phyloP scores from a whole-genome alignment of 2,113 vertebrate genomes.

The Platysternon megacephalum region DNA sequence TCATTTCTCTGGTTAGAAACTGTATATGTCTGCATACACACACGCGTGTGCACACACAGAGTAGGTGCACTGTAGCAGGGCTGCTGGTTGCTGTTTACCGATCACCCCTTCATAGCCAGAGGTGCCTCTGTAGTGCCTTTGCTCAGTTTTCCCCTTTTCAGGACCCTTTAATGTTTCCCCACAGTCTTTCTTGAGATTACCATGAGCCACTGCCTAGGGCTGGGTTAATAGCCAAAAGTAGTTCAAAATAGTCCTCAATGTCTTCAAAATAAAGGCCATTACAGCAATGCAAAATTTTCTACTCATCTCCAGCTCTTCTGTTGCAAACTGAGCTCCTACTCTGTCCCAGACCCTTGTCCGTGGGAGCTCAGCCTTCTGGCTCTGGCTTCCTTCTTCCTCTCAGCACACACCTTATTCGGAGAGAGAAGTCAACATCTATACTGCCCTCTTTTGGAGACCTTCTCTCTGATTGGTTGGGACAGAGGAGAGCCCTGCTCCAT shows the following conservation, averaged over 20 bases:
- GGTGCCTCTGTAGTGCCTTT: background rate
- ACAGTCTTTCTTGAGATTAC: background rate
- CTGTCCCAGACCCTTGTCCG: background rate
- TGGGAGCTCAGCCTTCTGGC: background rate
- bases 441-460: background rate
- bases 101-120: background rate
- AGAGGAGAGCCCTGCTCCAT: background rate
- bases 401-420: background rate
- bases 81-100: background rate
- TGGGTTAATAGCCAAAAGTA: background rate
- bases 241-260: background rate
- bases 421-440: background rate
- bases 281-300: background rate
- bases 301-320: background rate
- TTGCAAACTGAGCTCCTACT: background rate
- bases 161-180: no score
- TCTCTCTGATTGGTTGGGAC: background rate
- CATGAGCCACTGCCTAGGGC: background rate
- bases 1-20: background rate
- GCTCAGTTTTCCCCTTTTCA: background rate
- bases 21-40: background rate
- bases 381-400: background rate
- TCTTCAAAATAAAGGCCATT: background rate
- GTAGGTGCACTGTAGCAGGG: background rate
- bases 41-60: background rate